These are phyloP conservation scores for Ophiothrix spiculata DNA, from an alignment of 35 echinoderm and acorn worm genomes.

Conservation along the genomic window DNA sequence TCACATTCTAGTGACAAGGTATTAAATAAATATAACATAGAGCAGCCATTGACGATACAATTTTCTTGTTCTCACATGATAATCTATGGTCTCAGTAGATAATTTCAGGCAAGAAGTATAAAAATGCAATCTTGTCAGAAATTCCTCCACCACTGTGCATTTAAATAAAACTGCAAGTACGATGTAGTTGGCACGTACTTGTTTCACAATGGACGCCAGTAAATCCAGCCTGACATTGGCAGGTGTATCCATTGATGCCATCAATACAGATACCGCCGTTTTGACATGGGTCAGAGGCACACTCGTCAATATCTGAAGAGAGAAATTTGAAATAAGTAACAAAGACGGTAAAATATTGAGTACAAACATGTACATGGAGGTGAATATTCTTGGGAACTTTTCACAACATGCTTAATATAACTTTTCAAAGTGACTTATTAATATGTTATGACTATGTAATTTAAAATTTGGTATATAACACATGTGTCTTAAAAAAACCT, in stretches of 20 bases:
- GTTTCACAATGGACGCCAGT: constrained; percentile 37
- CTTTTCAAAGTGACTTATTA: neutral
- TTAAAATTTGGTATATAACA: neutral
- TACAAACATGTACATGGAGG: too few species aligned
- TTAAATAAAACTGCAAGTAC: too few species aligned
- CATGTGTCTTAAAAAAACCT: neutral
- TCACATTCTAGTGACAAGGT: too few species aligned
- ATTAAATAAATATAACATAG: too few species aligned
- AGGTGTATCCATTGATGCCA: constrained; percentile 17
- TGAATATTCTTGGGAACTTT: neutral
- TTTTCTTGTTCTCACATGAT: too few species aligned
- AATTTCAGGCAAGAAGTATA: too few species aligned
- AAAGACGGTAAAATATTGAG: neutral
- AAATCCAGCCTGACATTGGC: constrained; percentile 27
- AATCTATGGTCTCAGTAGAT: too few species aligned
- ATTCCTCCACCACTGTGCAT: neutral
- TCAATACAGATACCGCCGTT: constrained; percentile 38
- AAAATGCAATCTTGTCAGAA: too few species aligned
- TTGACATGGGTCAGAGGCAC: constrained; percentile 24
- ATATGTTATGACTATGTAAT: neutral
- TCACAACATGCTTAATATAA: neutral
- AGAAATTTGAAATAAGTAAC: neutral
- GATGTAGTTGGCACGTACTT: constrained; percentile 10
- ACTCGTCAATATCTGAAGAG: constrained; percentile 37
- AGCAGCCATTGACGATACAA: too few species aligned